A percentile compares a stretch with the other conserved stretches of the same genome.
Evolutionary conservation across 2,797 vertebrate genomes (phyloP).

Genomic region (Brachymystax lenok): DNA sequence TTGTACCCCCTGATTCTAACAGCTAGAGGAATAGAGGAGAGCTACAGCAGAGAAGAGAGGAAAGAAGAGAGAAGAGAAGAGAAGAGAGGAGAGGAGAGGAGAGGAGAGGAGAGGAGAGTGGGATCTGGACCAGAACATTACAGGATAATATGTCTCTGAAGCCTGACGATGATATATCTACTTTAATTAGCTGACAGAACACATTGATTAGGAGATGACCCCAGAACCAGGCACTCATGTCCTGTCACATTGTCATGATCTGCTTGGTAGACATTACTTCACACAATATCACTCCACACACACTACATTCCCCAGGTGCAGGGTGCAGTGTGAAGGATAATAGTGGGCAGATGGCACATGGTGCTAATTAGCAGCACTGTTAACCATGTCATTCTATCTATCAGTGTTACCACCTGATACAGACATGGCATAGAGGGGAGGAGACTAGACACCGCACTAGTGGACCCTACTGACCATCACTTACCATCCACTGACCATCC

Average conservation of each 20-base stretch:
- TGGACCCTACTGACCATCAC: background rate
- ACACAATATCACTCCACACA: constrained; percentile 7
- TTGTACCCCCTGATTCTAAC: background rate
- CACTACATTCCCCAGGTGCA: constrained; percentile 40
- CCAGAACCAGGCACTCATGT: background rate
- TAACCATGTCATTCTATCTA: constrained; percentile 50
- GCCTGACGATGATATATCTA: background rate
- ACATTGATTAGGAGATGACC: background rate
- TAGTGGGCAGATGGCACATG: constrained; percentile 63
- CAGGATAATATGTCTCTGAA: background rate
- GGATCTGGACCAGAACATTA: background rate
- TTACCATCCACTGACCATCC: background rate
- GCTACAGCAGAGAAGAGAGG: constrained; percentile 8
- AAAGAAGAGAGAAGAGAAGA: background rate
- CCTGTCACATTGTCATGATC: background rate
- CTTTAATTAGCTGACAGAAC: background rate
- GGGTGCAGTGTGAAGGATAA: constrained; percentile 52
- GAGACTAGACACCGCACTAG: background rate
- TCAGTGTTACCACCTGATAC: constrained; percentile 33
- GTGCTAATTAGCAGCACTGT: constrained; percentile 69
- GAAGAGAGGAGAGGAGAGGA: constrained; percentile 13
- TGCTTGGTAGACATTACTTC: background rate
- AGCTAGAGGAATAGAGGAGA: background rate
- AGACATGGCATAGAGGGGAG: background rate
- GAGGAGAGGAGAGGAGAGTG: background rate